Evolutionary conservation across 2,797 vertebrate species (phyloP), one percentile per base, ranked within the genome.

Genomic region (Melanotaenia pygmaea): DNA sequence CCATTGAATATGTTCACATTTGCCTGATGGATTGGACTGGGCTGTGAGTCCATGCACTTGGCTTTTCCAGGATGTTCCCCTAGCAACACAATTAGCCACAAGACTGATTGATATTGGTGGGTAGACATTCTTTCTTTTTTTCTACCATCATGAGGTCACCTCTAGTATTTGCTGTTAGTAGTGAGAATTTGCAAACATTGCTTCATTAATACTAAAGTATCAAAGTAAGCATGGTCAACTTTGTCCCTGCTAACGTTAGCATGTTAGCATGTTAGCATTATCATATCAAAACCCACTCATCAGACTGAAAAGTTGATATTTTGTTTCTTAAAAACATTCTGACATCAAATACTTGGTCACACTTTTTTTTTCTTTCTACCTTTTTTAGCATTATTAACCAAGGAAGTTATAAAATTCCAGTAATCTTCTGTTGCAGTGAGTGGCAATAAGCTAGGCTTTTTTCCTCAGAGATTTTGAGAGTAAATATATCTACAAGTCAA

Each of bases 181-280:
- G 45, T 47, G 7, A 50, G 8, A 50, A n/a, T 26, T 67, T 30
- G 6, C 3, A 54, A 54, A 67, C n/a, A 5, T 32, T 57, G 3
- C 18, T 38, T 12, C 16, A 9, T 32, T 43, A 22, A 40, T 35
- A 57, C 51, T 18, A 30, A 57, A 67, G n/a, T 30, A 22, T 26
- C 30, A 30, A 40, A 12, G 26, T 37, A 4, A 24, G 32, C 26
- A 56, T 58, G 37, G 12, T 58, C 43, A 67, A 67, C 20, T 14
- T 6, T 40, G 5, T 24, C 57, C 30, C 11, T 32, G 20, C 26
- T 26, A 40, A 47, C 24, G 54, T 68, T 14, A 2, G 50, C 38
- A 51, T 57, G 59, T 68, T 14, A 2, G 50, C 38, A 51, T 57
- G 59, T 64, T 45, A 51, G 13, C 14, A 13, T n/a, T 59, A 11